These are phyloP conservation scores for Brachyistius frenatus DNA, from an alignment of 2,113 vertebrate genomes.

Conservation along the genomic window DNA sequence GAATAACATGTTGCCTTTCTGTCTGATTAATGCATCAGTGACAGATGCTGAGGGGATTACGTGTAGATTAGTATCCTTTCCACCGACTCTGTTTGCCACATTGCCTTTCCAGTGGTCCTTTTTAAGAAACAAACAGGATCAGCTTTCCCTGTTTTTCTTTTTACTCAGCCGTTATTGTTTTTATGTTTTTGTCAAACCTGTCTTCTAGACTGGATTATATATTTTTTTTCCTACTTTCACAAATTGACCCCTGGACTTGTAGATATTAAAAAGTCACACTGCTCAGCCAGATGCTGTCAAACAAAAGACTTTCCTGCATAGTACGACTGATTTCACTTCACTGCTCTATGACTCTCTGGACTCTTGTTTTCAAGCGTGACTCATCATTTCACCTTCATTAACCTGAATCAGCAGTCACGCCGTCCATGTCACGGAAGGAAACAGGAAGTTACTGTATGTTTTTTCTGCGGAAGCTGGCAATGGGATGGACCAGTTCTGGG, in stretches of 20 bases:
- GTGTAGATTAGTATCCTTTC: constrained; percentile 85
- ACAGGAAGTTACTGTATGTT: constrained; percentile 53
- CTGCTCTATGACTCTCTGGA: constrained; percentile 2
- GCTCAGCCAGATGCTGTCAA: constrained; percentile 25
- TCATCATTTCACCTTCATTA: constrained; percentile 70
- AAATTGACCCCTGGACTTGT: constrained; percentile 26
- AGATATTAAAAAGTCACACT: constrained; percentile 37
- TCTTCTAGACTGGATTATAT: constrained; percentile 10
- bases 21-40: constrained; percentile 83
- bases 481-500: constrained; percentile 12
- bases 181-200: constrained; percentile 34
- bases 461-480: constrained; percentile 40
- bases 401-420: constrained; percentile 62
- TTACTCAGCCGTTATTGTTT: constrained; percentile 24
- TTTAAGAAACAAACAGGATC: constrained; percentile 76
- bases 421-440: constrained; percentile 38
- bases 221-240: constrained; percentile 2
- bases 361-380: constrained; percentile 60
- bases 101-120: constrained; percentile 70
- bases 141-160: constrained; percentile 51
- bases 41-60: constrained; percentile 84
- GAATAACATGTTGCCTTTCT: constrained; percentile 85
- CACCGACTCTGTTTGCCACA: constrained; percentile 73
- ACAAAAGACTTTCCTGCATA: constrained; percentile 17
- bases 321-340: constrained; percentile 17